Conservation (phyloP, 2,888 invertebrate species). For the Agapostemon virescens region DNA sequence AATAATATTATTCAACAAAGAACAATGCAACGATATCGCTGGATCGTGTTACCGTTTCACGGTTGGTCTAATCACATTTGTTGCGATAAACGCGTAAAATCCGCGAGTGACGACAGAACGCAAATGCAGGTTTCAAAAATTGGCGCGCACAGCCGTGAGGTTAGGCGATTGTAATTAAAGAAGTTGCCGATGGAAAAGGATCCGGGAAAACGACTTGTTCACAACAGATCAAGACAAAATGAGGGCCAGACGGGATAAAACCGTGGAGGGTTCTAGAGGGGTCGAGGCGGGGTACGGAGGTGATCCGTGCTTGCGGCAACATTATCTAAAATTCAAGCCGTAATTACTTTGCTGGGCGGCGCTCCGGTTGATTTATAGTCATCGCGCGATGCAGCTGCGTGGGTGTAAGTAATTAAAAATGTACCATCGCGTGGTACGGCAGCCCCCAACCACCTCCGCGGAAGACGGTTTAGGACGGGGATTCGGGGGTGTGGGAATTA, state of each 20-base stretch:
- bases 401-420: constrained; percentile 81
- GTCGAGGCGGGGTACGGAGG: constrained; percentile 24
- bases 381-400: constrained; percentile 81
- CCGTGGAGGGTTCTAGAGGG: constrained; percentile 35
- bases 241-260: constrained; percentile 46
- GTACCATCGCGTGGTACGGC: constrained; percentile 80
- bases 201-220: constrained; percentile 57
- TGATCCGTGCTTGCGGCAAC: constrained; percentile 80
- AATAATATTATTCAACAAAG: too few species aligned
- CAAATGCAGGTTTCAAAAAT: not conserved
- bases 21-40: too few species aligned
- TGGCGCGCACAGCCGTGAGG: not conserved
- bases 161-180: not conserved
- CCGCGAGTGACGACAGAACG: not conserved
- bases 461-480: constrained; percentile 62
- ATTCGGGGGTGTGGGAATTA: constrained; percentile 61
- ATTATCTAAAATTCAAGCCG: constrained; percentile 81
- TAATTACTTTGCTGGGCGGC: constrained; percentile 81
- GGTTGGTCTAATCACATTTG: not conserved
- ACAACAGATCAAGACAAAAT: constrained; percentile 47
- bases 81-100: too few species aligned
- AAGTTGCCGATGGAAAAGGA: constrained; percentile 43
- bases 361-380: constrained; percentile 80
- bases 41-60: too few species aligned
- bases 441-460: constrained; percentile 61